phyloP scores from a whole-genome alignment of 2,888 invertebrate species.

The Brassicogethes aeneus region DNA sequence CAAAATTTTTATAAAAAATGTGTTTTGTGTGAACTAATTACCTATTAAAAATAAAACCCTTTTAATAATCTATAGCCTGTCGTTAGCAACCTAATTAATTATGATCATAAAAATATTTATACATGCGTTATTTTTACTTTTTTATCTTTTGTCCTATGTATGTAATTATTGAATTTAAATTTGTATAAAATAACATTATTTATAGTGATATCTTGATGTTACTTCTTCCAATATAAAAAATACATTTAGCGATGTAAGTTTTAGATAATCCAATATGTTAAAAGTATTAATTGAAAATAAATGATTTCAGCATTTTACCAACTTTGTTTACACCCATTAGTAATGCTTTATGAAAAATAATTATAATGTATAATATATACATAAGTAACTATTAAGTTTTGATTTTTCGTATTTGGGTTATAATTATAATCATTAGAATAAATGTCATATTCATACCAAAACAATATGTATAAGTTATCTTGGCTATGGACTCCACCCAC shows the following conservation, averaged over 20 bases:
- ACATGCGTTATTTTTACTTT: conserved; percentile 26
- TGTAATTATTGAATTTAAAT: conserved; percentile 9
- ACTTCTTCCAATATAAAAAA: conserved; percentile 35
- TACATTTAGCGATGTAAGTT: conserved; percentile 33
- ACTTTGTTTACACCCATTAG: too few relatives aligned
- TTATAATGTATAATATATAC: too few relatives aligned
- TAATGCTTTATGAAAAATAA: too few relatives aligned
- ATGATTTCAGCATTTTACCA: conserved; percentile 32
- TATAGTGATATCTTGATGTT: conserved; percentile 36
- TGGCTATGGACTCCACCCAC: too few relatives aligned
- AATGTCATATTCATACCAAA: too few relatives aligned
- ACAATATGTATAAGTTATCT: too few relatives aligned
- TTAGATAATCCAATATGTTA: conserved; percentile 35
- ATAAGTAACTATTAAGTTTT: too few relatives aligned
- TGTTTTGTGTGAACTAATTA: not conserved
- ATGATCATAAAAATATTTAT: conserved; percentile 21
- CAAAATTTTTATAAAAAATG: not conserved
- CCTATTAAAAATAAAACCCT: conserved; percentile 7
- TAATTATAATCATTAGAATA: too few relatives aligned
- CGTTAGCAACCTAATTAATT: not conserved
- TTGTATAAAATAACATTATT: conserved; percentile 19
- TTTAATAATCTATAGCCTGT: not conserved
- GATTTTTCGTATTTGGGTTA: too few relatives aligned
- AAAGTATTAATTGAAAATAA: conserved; percentile 36
- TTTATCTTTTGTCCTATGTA: conserved; percentile 8